Base-by-base conservation (phyloP, 1,140 invertebrate genomes). In the Lasaia peninsularis region DNA sequence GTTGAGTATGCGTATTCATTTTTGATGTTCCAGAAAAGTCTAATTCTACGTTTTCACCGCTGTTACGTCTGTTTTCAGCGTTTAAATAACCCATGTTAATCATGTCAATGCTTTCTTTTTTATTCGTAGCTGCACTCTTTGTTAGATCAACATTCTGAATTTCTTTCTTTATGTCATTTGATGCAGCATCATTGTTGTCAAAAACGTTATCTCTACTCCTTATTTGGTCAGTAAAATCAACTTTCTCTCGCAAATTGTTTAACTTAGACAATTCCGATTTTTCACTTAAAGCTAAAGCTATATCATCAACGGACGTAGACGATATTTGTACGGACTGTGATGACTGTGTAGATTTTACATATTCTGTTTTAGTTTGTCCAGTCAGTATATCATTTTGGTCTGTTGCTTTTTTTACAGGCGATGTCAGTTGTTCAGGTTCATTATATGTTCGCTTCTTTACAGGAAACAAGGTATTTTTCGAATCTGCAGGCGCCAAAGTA, bases 391-490 rank as follows among this genome's bases (percentile, higher is more conserved):
- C 79, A 58, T 61, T 76, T 61, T 77, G 77, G 2, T 33, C 61
- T 21, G 65, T 57, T 40, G 63, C 24, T 59, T 73, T 83, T 44
- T 69, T 73, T 14, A 44, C 37, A 31, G 57, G 44, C 35, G 70
- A 12, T 53, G 60, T 33, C 1, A 61, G 8, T 12, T 56, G 44
- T 40, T 86, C 81, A 7, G 80, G 80, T 76, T 92, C 92, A 74
- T 86, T 91, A 58, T 92, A 93, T 12, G 83, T 89, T 44, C 92
- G 81, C 73, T 93, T 93, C 68, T 93, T 93, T 6, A 89, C 79
- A 33, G 88, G 85, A 56, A 86, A 90, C 21, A 83, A 63, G 32
- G 73, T 57, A 32, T 80, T 52, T 73, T 86, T 89, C 9, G 78
- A 58, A n/a, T 80, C 75, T 24, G 69, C 24, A 33, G 66, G 67